A percentile compares a stretch with the other conserved stretches of the same genome.
phyloP scores from a whole-genome alignment of 2,888 invertebrate species.

The Agrotis segetum region DNA sequence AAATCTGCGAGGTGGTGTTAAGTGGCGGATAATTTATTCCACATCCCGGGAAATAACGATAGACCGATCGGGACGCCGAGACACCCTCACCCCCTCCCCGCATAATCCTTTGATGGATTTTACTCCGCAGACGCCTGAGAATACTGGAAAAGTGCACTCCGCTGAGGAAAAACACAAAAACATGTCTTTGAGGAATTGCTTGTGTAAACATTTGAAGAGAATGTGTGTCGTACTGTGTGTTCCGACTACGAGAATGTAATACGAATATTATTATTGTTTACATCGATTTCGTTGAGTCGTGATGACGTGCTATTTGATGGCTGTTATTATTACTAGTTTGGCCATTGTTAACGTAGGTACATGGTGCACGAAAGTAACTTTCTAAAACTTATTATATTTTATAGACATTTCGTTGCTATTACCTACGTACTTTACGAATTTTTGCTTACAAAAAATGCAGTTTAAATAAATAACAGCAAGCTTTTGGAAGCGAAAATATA shows the following conservation, averaged over 20 bases:
- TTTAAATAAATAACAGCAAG: neutral
- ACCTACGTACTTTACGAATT: neutral
- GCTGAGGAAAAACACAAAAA: constrained; percentile 74
- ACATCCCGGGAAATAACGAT: constrained; percentile 83
- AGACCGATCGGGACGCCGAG: constrained; percentile 82
- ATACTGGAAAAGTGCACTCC: constrained; percentile 85
- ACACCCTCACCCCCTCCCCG: constrained; percentile 67
- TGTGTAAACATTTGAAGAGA: constrained; percentile 41
- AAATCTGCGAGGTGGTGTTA: constrained; percentile 79
- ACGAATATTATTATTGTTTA: constrained; percentile 44
- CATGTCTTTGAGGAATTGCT: constrained; percentile 49
- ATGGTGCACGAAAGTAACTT: constrained; percentile 13
- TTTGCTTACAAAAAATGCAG: neutral
- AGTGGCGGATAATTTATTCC: constrained; percentile 88
- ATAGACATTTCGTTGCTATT: neutral
- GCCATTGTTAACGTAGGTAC: constrained; percentile 5
- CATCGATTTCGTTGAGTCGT: constrained; percentile 29
- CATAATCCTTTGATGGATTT: constrained; percentile 90
- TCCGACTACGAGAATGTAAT: constrained; percentile 36
- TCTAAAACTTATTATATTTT: neutral
- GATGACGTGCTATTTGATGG: constrained; percentile 24
- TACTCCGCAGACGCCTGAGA: constrained; percentile 74
- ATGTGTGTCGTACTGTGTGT: constrained; percentile 26
- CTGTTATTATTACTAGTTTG: constrained; percentile 16
- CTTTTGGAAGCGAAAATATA: neutral